These are phyloP conservation scores for Platycnemis pennipes DNA, from an alignment of 2,888 invertebrate genomes.

Conservation along the genomic window DNA sequence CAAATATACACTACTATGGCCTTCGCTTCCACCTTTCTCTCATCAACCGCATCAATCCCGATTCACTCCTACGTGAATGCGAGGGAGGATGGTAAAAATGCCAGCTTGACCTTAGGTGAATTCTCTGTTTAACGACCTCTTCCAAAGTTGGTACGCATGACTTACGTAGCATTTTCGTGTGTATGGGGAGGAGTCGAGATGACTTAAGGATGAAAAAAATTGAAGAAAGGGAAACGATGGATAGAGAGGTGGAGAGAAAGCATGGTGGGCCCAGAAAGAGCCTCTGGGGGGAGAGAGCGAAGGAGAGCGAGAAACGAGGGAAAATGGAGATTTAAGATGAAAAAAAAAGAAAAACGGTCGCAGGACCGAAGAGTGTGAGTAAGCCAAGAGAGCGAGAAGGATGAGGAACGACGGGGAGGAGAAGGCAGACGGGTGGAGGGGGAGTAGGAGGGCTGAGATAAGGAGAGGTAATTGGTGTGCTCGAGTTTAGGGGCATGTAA, in stretches of 20 bases:
- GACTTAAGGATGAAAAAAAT: background rate
- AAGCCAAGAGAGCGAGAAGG: background rate
- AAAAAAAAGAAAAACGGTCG: background rate
- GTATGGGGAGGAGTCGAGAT: slow-evolving; percentile 33
- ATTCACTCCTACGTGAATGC: background rate
- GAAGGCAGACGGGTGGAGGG: background rate
- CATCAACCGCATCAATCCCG: background rate
- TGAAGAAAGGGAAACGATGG: slow-evolving; percentile 15
- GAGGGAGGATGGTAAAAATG: background rate
- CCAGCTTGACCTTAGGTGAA: background rate
- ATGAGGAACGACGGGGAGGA: background rate
- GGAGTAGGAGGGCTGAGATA: background rate
- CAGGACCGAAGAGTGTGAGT: background rate
- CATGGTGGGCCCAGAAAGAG: background rate
- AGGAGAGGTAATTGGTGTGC: slow-evolving; percentile 58
- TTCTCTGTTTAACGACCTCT: slow-evolving; percentile 7
- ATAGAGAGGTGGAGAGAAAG: slow-evolving; percentile 13
- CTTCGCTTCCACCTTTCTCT: background rate
- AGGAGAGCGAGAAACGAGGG: background rate
- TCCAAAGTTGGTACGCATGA: slow-evolving; percentile 29
- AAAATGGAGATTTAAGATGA: slow-evolving; percentile 38
- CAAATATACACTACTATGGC: background rate
- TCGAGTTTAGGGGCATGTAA: slow-evolving; percentile 53
- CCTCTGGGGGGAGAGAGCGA: background rate
- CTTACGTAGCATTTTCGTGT: slow-evolving; percentile 53